Evolutionary conservation across 2,113 vertebrate species (phyloP).

Genomic region (Scomber japonicus): DNA sequence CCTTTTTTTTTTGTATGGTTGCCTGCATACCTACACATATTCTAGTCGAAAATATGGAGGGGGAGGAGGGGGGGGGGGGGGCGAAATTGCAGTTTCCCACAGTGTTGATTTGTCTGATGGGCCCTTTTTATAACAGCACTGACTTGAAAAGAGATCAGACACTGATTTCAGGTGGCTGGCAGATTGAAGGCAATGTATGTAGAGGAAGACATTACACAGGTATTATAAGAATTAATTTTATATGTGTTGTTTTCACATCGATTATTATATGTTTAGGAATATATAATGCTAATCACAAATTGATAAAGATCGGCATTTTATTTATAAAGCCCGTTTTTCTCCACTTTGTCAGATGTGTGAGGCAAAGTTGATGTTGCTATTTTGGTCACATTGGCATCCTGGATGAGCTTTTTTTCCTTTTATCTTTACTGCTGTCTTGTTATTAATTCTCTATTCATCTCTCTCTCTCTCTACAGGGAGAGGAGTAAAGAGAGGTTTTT

Average conservation of each 20-base stretch:
- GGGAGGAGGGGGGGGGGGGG: background rate
- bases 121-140: conserved; percentile 32
- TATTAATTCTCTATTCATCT: conserved; percentile 71
- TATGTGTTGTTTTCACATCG: background rate
- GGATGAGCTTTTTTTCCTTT: conserved; percentile 52
- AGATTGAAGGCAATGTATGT: background rate
- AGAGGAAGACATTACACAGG: background rate
- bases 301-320: background rate
- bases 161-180: background rate
- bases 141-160: background rate
- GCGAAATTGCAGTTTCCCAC: conserved; percentile 6
- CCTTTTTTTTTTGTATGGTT: conserved; percentile 6
- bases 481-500: conserved; percentile 32
- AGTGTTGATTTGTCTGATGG: conserved; percentile 35
- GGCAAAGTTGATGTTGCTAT: conserved; percentile 45
- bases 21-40: conserved; percentile 17
- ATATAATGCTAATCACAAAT: background rate
- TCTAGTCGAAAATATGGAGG: background rate
- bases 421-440: conserved; percentile 62
- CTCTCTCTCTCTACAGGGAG: conserved; percentile 39
- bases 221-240: background rate
- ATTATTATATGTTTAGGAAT: background rate
- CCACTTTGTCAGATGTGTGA: conserved; percentile 4
- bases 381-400: conserved; percentile 44
- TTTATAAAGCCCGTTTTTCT: background rate